These are phyloP conservation scores for Aplidium turbinatum DNA, from an alignment of 23 tunicate genomes.

Conservation along the genomic window DNA sequence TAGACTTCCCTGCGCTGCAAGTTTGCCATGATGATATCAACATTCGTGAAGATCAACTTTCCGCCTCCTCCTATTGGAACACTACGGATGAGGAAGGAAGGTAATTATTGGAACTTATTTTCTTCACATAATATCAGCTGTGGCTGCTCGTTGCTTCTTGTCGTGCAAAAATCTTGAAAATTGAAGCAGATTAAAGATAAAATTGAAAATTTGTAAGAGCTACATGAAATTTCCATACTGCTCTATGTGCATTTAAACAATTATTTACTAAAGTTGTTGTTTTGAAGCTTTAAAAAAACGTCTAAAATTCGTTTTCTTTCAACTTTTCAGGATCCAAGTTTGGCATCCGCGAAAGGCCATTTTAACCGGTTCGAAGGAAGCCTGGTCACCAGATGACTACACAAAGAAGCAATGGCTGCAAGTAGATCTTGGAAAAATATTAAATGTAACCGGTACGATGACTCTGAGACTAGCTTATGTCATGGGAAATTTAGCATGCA, in stretches of 20 bases:
- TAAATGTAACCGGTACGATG: slow-evolving; percentile 79
- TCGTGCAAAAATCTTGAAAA: not conserved
- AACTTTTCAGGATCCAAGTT: slow-evolving; percentile 6
- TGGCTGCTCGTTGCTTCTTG: no score
- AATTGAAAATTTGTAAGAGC: not conserved
- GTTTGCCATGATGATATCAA: slow-evolving; percentile 41
- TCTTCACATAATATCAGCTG: no score
- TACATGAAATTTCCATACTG: no score
- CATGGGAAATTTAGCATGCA: no score
- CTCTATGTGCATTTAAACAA: not conserved
- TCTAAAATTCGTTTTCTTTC: no score
- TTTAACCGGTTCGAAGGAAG: slow-evolving; percentile 24
- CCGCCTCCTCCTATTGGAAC: slow-evolving; percentile 74
- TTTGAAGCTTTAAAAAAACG: not conserved
- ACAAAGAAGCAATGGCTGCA: slow-evolving; percentile 74
- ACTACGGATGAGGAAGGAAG: slow-evolving; percentile 21
- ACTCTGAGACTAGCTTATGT: no score
- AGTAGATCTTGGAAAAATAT: slow-evolving; percentile 41
- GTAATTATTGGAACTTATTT: not conserved
- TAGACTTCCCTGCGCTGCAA: slow-evolving; percentile 33
- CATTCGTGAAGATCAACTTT: slow-evolving; percentile 22
- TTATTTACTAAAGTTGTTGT: not conserved
- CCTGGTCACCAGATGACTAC: slow-evolving; percentile 76
- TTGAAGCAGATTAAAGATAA: not conserved
- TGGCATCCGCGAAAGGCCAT: slow-evolving; percentile 61